A percentile compares a stretch with the other conserved stretches of the same genome.
Conservation (phyloP, 2,113 vertebrate species). For the Blennius ocellaris region DNA sequence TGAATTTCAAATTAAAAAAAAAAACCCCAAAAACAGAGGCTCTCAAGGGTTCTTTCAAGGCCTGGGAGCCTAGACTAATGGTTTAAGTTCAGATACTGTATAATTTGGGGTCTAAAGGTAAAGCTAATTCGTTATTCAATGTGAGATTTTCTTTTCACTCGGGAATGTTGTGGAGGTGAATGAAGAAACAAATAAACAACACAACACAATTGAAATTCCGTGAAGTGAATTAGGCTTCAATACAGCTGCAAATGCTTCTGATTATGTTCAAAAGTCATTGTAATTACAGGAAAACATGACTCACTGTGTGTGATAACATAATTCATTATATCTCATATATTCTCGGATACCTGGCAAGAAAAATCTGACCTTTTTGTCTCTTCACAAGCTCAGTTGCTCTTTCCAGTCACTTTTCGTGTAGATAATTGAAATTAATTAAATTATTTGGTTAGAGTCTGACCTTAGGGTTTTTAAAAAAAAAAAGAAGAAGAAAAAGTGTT, state of each 20-base stretch:
- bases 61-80: neutral
- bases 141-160: neutral
- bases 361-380: slow-evolving; percentile 16
- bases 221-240: neutral
- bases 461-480: too few relatives aligned
- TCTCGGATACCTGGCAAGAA: neutral
- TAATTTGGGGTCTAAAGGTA: neutral
- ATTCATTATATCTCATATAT: slow-evolving; percentile 36
- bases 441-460: neutral
- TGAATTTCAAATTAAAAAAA: neutral
- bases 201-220: neutral
- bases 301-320: slow-evolving; percentile 7
- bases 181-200: neutral
- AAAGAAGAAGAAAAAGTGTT: too few relatives aligned
- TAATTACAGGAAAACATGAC: neutral
- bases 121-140: neutral
- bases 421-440: neutral
- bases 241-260: neutral
- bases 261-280: neutral
- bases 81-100: neutral
- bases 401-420: neutral
- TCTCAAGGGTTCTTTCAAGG: neutral
- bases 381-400: neutral
- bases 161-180: neutral
- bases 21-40: neutral